A percentile compares a stretch with the other conserved stretches of the same genome.
Evolutionary conservation across 1,140 invertebrate genomes (phyloP).

Genomic region (Phymorhynchus buccinoides): DNA sequence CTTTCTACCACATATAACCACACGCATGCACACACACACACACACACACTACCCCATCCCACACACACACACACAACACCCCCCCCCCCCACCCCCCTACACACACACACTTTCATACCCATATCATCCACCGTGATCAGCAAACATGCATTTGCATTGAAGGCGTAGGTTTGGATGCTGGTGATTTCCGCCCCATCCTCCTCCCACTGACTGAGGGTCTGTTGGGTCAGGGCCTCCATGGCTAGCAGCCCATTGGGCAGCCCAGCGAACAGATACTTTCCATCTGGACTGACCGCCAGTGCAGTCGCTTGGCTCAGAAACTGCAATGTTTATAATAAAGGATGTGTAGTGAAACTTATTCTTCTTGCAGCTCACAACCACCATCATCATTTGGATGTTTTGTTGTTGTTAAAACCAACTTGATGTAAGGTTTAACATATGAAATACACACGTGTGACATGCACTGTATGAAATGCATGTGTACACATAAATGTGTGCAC

Average conservation of each 20-base stretch:
- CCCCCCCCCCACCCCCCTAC: background rate
- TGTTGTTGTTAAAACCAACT: too few relatives aligned
- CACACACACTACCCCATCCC: background rate
- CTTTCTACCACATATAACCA: background rate
- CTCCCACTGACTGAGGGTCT: constrained; percentile 60
- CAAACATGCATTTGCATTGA: constrained; percentile 56
- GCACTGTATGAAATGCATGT: too few relatives aligned
- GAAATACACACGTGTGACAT: too few relatives aligned
- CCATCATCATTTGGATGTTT: too few relatives aligned
- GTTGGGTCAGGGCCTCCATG: constrained; percentile 56
- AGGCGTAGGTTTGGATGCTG: constrained; percentile 54
- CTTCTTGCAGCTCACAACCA: too few relatives aligned
- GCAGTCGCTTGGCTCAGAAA: constrained; percentile 48
- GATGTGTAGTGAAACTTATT: too few relatives aligned
- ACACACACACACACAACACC: background rate
- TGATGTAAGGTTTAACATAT: too few relatives aligned
- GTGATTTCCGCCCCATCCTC: constrained; percentile 64
- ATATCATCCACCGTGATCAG: constrained; percentile 67
- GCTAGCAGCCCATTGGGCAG: constrained; percentile 61
- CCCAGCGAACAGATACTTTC: constrained; percentile 66
- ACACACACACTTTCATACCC: constrained; percentile 53
- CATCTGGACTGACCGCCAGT: constrained; percentile 60
- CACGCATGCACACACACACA: constrained; percentile 6
- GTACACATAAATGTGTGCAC: background rate
- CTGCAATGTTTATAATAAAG: constrained; percentile 50